Conservation (phyloP, 2,797 vertebrate genomes). For the Diceros bicornis region DNA sequence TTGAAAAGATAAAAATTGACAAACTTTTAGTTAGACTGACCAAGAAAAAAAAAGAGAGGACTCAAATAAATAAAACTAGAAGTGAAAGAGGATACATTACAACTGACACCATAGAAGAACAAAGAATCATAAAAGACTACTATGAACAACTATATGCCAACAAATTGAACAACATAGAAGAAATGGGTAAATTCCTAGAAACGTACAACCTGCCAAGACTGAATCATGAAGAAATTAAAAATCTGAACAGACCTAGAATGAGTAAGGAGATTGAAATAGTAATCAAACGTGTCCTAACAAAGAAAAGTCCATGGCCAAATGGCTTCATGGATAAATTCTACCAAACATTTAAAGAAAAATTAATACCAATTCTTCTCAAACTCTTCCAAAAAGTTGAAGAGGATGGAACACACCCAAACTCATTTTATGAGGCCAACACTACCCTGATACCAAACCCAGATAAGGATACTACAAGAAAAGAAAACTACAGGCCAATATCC, state of each 20-base stretch:
- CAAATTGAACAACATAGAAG: neutral
- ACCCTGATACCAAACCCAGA: neutral
- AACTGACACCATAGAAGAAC: neutral
- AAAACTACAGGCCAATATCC: neutral
- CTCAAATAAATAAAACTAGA: neutral
- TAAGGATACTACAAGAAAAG: neutral
- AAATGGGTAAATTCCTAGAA: neutral
- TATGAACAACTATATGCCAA: neutral
- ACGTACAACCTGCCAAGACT: neutral
- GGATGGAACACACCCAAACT: neutral
- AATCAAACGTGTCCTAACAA: neutral
- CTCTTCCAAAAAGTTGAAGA: neutral
- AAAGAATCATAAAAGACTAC: neutral
- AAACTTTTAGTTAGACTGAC: neutral
- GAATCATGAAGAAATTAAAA: neutral
- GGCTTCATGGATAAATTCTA: neutral
- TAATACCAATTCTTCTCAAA: neutral
- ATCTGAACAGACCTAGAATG: neutral
- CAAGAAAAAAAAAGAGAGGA: neutral
- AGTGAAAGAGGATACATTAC: neutral
- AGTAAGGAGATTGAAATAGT: neutral
- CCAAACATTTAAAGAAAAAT: neutral
- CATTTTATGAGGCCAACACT: neutral
- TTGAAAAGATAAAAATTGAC: neutral
- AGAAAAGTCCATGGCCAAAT: neutral